Base-by-base conservation (phyloP, 2,888 invertebrate species). In the Himalopsyche anomala region DNA sequence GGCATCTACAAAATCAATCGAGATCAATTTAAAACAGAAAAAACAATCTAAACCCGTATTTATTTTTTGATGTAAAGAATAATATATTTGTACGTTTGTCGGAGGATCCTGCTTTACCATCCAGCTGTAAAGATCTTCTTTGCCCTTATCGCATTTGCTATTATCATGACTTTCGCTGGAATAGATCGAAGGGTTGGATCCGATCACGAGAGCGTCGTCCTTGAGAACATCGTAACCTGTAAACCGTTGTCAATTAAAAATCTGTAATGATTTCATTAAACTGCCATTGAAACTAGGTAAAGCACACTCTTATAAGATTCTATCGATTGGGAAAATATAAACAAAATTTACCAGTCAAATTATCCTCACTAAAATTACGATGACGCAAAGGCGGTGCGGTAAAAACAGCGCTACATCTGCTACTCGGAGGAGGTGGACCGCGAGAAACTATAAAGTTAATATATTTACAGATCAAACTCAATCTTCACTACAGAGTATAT, bases 121-220 rank as follows among this genome's bases (percentile, higher is more conserved):
- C 98, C 98, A 99, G 89, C 96, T 97, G 91, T 99, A 98, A 79
- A 99, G 93, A 91, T 98, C 98, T 90, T 98, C 98, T n/a, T 95
- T 94, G 28, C 95, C 94, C 89, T 95, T 95, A 74, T 91, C 90
- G 89, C 91, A 93, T 89, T 92, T 92, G 3, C 93, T 91, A 88
- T 94, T 93, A 88, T 94, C 94, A 62, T 92, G 92, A 89, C 93
- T 92, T 88, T 92, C 92, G 0, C 94, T 93, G 55, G 94, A 94
- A 89, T 92, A 93, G 81, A 94, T 91, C 0, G 94, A 94, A 4
- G 95, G 95, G 89, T 96, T 95, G 0, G 96, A 96, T 0, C 96
- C 96, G 88, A 95, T 91, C 0, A 94, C 92, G 84, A 94, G 92
- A 84, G 94, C 91, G 87, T 95, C 95, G 90, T 96, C 96, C 87